Conservation (phyloP, 2,888 invertebrate genomes). For the Diploptera punctata region DNA sequence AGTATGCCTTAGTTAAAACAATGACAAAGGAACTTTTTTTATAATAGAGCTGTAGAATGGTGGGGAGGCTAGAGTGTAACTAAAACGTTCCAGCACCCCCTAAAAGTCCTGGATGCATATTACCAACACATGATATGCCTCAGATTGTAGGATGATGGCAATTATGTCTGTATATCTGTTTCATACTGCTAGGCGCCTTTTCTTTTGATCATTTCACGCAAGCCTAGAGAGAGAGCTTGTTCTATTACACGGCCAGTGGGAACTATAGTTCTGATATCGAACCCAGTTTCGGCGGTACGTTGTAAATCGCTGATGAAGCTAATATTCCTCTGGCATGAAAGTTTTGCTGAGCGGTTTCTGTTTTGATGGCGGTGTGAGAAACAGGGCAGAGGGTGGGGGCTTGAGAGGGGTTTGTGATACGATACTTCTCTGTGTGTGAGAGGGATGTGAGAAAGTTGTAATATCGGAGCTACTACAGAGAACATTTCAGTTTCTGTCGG, state of each 20-base stretch:
- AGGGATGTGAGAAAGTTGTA: constrained; percentile 10
- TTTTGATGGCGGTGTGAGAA: too few species aligned
- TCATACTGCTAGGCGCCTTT: constrained; percentile 1
- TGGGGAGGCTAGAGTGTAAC: not conserved
- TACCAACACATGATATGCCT: constrained; percentile 27
- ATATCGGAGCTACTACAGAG: too few species aligned
- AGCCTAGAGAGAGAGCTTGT: not conserved
- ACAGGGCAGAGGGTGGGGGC: not conserved
- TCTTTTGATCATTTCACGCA: constrained; percentile 30
- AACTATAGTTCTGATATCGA: constrained; percentile 25
- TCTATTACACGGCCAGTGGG: not conserved
- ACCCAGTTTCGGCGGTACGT: constrained; percentile 26
- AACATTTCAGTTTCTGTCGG: too few species aligned
- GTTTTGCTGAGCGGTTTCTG: not conserved
- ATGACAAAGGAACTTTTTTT: constrained; percentile 21
- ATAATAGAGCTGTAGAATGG: not conserved
- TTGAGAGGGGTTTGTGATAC: not conserved
- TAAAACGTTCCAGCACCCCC: constrained; percentile 3
- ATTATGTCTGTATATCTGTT: constrained; percentile 16
- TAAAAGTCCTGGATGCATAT: constrained; percentile 1
- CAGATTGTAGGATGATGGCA: constrained; percentile 25
- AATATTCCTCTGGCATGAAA: not conserved
- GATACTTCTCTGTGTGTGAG: not conserved
- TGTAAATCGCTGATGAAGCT: constrained; percentile 30
- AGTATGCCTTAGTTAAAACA: constrained; percentile 13